Evolutionary conservation across 2,797 vertebrate genomes (phyloP).

Genomic region (Aplochiton taeniatus): DNA sequence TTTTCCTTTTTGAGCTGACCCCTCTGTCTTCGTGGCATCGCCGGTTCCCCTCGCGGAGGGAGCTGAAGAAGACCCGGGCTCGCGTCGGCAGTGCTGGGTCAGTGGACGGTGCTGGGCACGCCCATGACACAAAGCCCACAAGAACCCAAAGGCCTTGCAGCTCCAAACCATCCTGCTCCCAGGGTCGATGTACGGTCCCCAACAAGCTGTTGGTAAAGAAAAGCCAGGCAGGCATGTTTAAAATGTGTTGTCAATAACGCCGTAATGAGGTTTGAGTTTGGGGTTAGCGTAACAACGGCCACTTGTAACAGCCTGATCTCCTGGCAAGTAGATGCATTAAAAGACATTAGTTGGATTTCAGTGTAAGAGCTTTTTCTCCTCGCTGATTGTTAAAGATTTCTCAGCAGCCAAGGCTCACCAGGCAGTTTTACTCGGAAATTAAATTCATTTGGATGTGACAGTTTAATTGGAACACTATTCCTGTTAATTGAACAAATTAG

Average conservation of each 20-base stretch:
- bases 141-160: neutral
- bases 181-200: too few species aligned
- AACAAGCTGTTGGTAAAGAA: too few species aligned
- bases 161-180: too few species aligned
- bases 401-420: constrained; percentile 50
- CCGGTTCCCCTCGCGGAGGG: constrained; percentile 32
- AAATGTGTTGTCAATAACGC: too few species aligned
- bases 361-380: constrained; percentile 33
- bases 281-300: neutral
- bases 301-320: constrained; percentile 8
- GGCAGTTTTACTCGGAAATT: constrained; percentile 65
- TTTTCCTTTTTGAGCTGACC: constrained; percentile 70
- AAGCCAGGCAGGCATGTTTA: too few species aligned
- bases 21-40: constrained; percentile 46
- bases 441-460: constrained; percentile 73
- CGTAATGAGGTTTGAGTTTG: neutral
- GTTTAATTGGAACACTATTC: constrained; percentile 77
- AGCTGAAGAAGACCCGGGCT: constrained; percentile 36
- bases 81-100: too few species aligned
- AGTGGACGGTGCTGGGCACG: constrained; percentile 31
- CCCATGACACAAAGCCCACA: constrained; percentile 20
- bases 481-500: constrained; percentile 77
- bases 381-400: constrained; percentile 45
- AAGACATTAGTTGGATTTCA: constrained; percentile 27
- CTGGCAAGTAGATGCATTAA: neutral